Percentiles rank a stretch among this genome's conserved stretches.
These are phyloP conservation scores for Atta texana DNA, from an alignment of 1,140 invertebrate genomes.

Conservation along the genomic window DNA sequence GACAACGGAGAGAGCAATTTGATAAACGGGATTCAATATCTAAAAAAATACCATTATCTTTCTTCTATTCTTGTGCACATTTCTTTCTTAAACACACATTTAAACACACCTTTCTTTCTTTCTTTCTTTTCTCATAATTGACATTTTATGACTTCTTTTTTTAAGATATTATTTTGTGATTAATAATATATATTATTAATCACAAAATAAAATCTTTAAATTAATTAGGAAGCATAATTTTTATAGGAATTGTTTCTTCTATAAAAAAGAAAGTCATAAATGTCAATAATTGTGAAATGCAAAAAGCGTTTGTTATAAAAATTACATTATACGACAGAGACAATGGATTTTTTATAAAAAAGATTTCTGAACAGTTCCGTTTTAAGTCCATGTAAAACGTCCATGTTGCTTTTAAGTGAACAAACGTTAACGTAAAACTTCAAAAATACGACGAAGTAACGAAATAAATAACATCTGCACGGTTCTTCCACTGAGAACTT, in stretches of 20 bases:
- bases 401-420: background rate
- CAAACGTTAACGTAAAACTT: background rate
- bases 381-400: background rate
- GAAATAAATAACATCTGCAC: background rate
- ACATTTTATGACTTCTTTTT: too few relatives aligned
- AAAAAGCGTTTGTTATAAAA: background rate
- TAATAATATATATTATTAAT: background rate
- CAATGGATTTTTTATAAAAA: background rate
- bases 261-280: background rate
- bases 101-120: too few relatives aligned
- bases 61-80: too few relatives aligned
- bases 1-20: too few relatives aligned
- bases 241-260: background rate
- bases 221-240: background rate
- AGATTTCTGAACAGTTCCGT: background rate
- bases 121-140: too few relatives aligned
- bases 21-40: too few relatives aligned
- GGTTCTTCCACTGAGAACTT: conserved; percentile 7
- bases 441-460: background rate
- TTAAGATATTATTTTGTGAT: too few relatives aligned
- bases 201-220: background rate
- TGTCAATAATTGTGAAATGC: background rate
- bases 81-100: too few relatives aligned
- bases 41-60: too few relatives aligned
- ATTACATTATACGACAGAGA: background rate